Base-by-base conservation (phyloP, 2,113 vertebrate genomes). In the Xenopus borealis region DNA sequence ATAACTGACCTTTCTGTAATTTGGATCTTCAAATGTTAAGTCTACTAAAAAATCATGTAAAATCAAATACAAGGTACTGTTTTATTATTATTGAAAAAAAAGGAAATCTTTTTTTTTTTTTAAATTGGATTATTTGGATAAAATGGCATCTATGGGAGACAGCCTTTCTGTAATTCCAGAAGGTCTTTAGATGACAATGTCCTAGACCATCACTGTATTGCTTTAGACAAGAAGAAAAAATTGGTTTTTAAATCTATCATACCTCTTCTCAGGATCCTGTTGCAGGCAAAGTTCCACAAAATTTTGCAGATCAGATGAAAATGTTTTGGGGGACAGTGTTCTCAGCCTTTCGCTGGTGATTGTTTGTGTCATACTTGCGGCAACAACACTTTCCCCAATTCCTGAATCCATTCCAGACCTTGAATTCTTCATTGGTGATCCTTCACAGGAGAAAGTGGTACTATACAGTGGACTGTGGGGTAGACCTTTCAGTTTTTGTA, bases 211-310 rank as follows among this genome's bases (percentile, higher is more conserved):
- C 79, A 47, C 62, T 23, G 72, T 69, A 67, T 64, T 40, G 78
- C 7, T 46, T 46, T 50, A n/a, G n/a, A n/a, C n/a, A n/a, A n/a
- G n/a, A n/a, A n/a, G n/a, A n/a, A n/a, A n/a, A n/a, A n/a, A n/a
- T n/a, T n/a, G n/a, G 12, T 16, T 12, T 6, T 10, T 50, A 12
- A 50, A 50, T 50, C 11, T 55, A 4, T 18, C 66, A 85, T 89
- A 94, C 92, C 92, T 92, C 87, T 92, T 92, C 71, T 97, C 95
- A 2, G 96, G 95, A 81, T 96, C 94, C 79, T 95, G 95, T 82
- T 98, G 95, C 84, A 99, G 90, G 82, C 96, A 99, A 70, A 95
- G 91, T 83, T 98, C 93, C 13, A 98, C 92, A 84, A 99, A 90
- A 86, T 91, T 95, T 81, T 96, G 91, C 77, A 99, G 91, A 44